Base-by-base conservation (phyloP, 2,113 vertebrate species). In the Mesocricetus auratus region DNA sequence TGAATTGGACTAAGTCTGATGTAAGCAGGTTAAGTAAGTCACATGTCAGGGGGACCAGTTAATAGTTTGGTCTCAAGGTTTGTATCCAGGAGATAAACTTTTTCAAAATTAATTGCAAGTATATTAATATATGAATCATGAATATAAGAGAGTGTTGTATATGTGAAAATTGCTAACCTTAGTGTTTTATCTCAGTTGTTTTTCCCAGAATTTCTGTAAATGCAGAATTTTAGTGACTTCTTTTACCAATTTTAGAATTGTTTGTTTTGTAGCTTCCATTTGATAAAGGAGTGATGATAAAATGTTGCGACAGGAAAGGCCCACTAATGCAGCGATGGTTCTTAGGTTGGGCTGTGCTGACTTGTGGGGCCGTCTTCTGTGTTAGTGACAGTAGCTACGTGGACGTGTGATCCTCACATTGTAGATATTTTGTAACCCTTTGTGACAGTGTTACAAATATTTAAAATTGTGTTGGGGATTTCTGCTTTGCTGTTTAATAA, bases 401-500 rank as follows among this genome's bases (percentile, higher is more conserved):
- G 93, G 98, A 89, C 97, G 97, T 95, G 96, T 81, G 98, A 83
- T 93, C 97, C 86, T 98, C 77, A 96, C 90, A 71, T 33, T 97
- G 69, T 85, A 91, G 92, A 93, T 79, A 90, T 96, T 97, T 96
- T 92, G 79, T 96, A 97, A 97, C 96, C 95, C 96, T 98, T 96
- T 97, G 98, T 97, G 97, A 97, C 93, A 97, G 97, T 95, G 97
- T 92, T 98, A 98, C 39, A 92, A 98, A 96, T 89, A 97, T 98
- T 98, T 98, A 97, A 98, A 98, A 92, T 96, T 98, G 93, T 98
- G 96, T 99, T n/a, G n/a, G n/a, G n/a, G n/a, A n/a, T n/a, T n/a
- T 98, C 96, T 97, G 97, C 98, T 98, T 98, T 98, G 97, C 98
- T 97, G 98, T 97, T 98, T 98, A 99, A 99, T 99, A 99, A 99